Evolutionary conservation across 1,140 invertebrate species (phyloP).

Genomic region (Monochamus saltuarius): DNA sequence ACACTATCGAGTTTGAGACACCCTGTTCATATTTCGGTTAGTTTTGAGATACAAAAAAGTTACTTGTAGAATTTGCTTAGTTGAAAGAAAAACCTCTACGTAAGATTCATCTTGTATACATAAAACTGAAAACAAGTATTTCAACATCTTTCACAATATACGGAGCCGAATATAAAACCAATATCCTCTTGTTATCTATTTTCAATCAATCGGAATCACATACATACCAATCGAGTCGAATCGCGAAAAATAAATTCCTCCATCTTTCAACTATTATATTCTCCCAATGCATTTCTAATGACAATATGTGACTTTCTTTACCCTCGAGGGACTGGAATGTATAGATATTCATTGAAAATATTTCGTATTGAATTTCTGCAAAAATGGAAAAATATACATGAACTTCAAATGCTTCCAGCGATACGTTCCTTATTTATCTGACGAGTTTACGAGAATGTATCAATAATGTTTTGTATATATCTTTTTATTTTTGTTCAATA

Average conservation of each 20-base stretch:
- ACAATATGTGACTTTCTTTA: constrained; percentile 24
- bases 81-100: too few species aligned
- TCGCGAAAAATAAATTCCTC: not conserved
- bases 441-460: too few species aligned
- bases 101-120: too few species aligned
- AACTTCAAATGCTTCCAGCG: not conserved
- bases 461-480: too few species aligned
- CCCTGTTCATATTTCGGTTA: too few species aligned
- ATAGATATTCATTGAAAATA: constrained; percentile 28
- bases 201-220: constrained; percentile 25
- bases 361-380: constrained; percentile 26
- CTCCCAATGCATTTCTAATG: constrained; percentile 27
- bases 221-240: constrained; percentile 14
- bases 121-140: constrained; percentile 5
- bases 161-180: not conserved
- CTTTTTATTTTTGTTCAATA: too few species aligned
- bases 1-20: too few species aligned
- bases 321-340: constrained; percentile 23
- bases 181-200: constrained; percentile 14
- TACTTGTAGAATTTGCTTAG: too few species aligned
- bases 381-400: constrained; percentile 25
- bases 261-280: constrained; percentile 26
- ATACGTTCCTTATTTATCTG: too few species aligned
- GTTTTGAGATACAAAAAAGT: too few species aligned
- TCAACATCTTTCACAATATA: constrained; percentile 6